Percentiles rank a stretch among this genome's conserved stretches.
phyloP scores from a whole-genome alignment of 2,113 vertebrate species.

The Acrocephalus arundinaceus region DNA sequence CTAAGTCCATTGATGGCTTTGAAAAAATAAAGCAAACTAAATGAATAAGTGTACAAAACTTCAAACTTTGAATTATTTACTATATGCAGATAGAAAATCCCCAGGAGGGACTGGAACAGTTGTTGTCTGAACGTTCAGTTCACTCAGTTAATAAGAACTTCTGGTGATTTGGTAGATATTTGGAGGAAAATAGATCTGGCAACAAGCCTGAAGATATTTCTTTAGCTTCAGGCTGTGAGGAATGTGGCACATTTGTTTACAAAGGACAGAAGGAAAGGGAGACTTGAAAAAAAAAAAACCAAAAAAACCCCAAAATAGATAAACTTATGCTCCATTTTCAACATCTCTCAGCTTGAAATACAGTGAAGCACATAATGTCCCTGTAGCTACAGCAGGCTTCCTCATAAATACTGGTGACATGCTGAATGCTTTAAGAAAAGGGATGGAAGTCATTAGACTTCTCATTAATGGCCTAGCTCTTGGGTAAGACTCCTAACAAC shows the following conservation, averaged over 20 bases:
- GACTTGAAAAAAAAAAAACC: neutral
- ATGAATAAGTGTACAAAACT: neutral
- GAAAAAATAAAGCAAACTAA: neutral
- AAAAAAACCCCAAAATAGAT: neutral
- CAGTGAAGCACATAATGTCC: slow-evolving; percentile 21
- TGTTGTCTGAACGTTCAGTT: slow-evolving; percentile 50
- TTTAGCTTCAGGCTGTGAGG: slow-evolving; percentile 13
- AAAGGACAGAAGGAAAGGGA: neutral
- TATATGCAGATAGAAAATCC: neutral
- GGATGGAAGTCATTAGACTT: slow-evolving; percentile 43
- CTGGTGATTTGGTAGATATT: slow-evolving; percentile 44
- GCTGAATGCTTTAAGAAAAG: slow-evolving; percentile 39
- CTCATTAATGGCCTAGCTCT: slow-evolving; percentile 43
- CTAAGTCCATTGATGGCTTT: neutral
- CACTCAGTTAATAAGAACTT: slow-evolving; percentile 40
- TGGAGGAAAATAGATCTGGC: slow-evolving; percentile 41
- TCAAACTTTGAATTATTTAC: slow-evolving; percentile 30
- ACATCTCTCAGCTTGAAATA: slow-evolving; percentile 53
- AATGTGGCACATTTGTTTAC: slow-evolving; percentile 25
- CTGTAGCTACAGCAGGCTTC: slow-evolving; percentile 45
- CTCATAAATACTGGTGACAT: slow-evolving; percentile 47
- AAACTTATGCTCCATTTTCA: slow-evolving; percentile 32
- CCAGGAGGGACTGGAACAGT: slow-evolving; percentile 28
- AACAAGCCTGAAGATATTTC: slow-evolving; percentile 28
- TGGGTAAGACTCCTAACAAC: neutral